Conservation (phyloP, 2,113 vertebrate genomes). For the Actinemys pallida region DNA sequence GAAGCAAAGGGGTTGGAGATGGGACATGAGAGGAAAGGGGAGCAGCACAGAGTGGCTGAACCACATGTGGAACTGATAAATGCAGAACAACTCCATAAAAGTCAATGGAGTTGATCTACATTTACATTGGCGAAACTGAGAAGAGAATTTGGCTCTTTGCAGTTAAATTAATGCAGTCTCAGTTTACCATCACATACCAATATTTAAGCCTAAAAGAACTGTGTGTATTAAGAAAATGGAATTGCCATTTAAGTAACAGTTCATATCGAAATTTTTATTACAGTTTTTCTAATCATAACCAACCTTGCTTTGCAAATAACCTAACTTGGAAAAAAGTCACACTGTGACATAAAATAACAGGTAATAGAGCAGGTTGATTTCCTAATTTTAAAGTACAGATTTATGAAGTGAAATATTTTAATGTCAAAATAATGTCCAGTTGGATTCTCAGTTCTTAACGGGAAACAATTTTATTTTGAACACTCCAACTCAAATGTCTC, state of each 20-base stretch:
- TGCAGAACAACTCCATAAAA: background rate
- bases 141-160: background rate
- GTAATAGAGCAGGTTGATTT: background rate
- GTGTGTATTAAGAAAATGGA: background rate
- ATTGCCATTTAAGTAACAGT: background rate
- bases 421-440: background rate
- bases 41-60: background rate
- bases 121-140: background rate
- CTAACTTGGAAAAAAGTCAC: background rate
- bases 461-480: slow-evolving; percentile 35
- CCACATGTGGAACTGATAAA: background rate
- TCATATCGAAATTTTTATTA: background rate
- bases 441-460: slow-evolving; percentile 24
- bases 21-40: background rate
- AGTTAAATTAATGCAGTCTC: background rate
- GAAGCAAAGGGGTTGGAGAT: background rate
- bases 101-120: background rate
- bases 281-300: background rate
- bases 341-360: background rate
- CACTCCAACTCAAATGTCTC: background rate
- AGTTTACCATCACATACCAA: background rate
- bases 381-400: background rate
- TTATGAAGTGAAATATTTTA: background rate
- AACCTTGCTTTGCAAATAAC: background rate
- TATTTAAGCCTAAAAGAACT: background rate